Percentiles rank a stretch among this genome's conserved stretches.
Conservation (phyloP, 2,797 vertebrate genomes). For the Dermochelys coriacea region DNA sequence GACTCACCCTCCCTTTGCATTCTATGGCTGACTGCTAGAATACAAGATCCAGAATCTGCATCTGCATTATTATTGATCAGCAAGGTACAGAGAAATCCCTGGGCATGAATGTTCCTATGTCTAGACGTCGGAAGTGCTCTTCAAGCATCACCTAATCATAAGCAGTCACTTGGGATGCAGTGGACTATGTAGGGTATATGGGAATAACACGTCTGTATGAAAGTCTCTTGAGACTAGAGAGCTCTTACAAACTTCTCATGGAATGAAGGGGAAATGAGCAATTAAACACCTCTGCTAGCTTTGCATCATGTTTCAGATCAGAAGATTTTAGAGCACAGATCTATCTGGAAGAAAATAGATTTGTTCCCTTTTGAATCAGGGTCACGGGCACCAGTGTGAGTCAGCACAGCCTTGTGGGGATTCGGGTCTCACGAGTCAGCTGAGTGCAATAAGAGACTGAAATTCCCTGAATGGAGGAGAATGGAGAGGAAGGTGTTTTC, state of each 20-base stretch:
- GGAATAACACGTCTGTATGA: fast-evolving
- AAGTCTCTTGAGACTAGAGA: background rate
- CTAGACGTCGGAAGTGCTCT: background rate
- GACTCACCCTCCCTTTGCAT: background rate
- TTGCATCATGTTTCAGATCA: slow-evolving; percentile 5
- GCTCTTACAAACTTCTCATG: background rate
- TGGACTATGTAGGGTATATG: background rate
- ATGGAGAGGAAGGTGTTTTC: background rate
- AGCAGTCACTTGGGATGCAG: background rate
- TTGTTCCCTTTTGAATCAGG: background rate
- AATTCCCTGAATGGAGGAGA: background rate
- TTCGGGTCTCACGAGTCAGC: background rate
- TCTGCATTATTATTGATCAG: background rate
- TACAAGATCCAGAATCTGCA: fast-evolving
- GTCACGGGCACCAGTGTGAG: background rate
- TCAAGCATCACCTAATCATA: background rate
- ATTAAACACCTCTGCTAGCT: background rate
- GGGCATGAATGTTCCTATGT: background rate
- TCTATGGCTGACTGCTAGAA: background rate
- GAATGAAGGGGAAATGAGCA: background rate
- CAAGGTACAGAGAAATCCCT: background rate
- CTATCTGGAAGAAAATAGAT: background rate
- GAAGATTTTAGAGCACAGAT: background rate
- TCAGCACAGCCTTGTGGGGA: background rate
- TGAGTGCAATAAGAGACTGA: background rate